Evolutionary conservation across 2,888 invertebrate species (phyloP).

Genomic region (Troides helena): DNA sequence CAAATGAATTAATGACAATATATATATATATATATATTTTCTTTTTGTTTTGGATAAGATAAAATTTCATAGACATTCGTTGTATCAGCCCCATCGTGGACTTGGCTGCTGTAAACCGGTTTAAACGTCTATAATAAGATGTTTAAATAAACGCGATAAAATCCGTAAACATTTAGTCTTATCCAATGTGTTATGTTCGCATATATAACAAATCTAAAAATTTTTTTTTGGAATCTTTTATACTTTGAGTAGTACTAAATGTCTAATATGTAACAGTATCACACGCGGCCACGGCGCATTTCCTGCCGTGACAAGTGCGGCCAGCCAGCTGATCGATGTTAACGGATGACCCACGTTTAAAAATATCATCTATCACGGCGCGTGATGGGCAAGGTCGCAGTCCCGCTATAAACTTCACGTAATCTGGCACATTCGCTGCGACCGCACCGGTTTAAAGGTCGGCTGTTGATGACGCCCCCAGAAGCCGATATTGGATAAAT

Average conservation of each 20-base stretch:
- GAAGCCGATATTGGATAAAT: constrained; percentile 7
- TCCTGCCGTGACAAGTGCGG: constrained; percentile 6
- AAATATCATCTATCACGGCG: constrained; percentile 23
- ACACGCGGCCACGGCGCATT: constrained; percentile 2
- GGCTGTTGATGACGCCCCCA: constrained; percentile 3
- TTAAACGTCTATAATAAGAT: too few species aligned
- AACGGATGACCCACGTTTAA: constrained; percentile 21
- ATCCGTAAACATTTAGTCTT: too few species aligned
- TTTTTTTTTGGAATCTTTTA: background rate
- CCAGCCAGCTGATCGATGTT: constrained; percentile 16
- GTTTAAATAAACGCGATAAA: too few species aligned
- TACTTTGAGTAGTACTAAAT: background rate
- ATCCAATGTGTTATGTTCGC: too few species aligned
- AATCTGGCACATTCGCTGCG: constrained; percentile 16
- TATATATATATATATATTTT: too few species aligned
- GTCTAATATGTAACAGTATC: background rate
- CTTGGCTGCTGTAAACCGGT: too few species aligned
- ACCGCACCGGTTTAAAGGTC: constrained; percentile 16
- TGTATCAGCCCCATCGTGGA: too few species aligned
- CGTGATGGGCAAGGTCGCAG: constrained; percentile 18
- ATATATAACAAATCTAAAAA: background rate
- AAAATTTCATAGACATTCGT: too few species aligned
- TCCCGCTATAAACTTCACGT: constrained; percentile 11
- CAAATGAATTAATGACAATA: too few species aligned
- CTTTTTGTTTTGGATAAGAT: too few species aligned